Evolutionary conservation across 2,113 vertebrate genomes (phyloP).

Genomic region (Suncus etruscus): DNA sequence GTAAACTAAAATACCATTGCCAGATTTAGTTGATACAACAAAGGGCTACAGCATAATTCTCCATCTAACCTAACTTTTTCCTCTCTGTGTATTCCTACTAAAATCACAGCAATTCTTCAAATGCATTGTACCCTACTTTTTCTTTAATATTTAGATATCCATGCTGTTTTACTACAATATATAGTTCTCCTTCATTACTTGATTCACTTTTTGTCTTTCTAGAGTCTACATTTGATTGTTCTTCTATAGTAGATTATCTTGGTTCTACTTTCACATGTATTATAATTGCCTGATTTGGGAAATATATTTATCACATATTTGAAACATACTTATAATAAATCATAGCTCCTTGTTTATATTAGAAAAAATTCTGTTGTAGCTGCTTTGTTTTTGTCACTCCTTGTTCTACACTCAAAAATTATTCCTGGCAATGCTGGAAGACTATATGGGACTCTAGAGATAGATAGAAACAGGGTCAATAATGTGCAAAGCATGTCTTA

Average conservation of each 20-base stretch:
- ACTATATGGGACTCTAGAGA: too few species aligned
- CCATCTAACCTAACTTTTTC: too few species aligned
- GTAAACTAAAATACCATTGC: neutral
- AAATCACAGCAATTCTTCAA: neutral
- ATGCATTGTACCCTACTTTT: neutral
- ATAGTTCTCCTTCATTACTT: neutral
- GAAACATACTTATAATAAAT: neutral
- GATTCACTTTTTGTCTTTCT: neutral
- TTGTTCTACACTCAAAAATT: too few species aligned
- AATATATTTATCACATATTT: neutral
- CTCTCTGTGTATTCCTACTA: too few species aligned
- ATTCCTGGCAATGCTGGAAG: too few species aligned
- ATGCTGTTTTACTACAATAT: accelerated
- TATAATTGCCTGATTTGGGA: neutral
- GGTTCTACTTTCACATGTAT: neutral
- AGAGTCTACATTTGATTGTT: neutral
- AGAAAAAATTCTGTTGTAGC: too few species aligned
- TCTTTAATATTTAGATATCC: neutral
- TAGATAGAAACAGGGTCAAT: too few species aligned
- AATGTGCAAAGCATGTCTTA: too few species aligned
- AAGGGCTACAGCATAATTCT: neutral
- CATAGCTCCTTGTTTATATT: neutral
- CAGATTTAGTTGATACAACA: neutral
- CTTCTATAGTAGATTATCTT: neutral
- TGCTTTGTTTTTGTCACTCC: too few species aligned